Evolutionary conservation across 2,888 invertebrate species (phyloP), one percentile per base, ranked within the genome.

Genomic region (Lasius platythorax): DNA sequence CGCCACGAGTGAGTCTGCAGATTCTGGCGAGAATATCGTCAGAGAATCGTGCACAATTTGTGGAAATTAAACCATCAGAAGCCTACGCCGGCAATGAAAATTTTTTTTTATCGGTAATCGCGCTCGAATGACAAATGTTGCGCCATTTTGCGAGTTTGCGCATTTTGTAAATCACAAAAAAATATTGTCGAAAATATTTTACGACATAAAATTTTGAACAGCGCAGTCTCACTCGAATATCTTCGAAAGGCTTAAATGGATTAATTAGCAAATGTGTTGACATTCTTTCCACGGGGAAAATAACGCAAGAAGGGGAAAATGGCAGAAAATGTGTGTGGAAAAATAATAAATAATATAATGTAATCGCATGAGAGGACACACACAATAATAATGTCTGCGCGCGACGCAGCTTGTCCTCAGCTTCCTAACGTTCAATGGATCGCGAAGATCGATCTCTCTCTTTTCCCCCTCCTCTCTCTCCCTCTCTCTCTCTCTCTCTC

Each of bases 1-100:
- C 63, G 33, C 18, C 75, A 4, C 91, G 93, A 94, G 94, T 94
- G 94, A 91, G 91, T 93, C 93, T 94, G 93, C 91, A 93, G 93
- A 95, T 92, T 93, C 87, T 91, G 93, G 94, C 93, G 66, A 30
- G 33, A 50, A 28, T 50, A 63, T 67, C 64, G 4, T 50, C 9
- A 23, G 5, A 43, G n/a, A 68, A 3, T 67, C 23, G 18, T 6
- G 6, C 43, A 18, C 15, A 30, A 50, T 66, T 43, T 30, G 56
- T 11, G 8, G 37, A 58, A 56, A 56, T 76, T 56, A 46, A 75
- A n/a, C 75, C 63, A 64, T 64, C 5, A 23, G 23, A 64, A 75
- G n/a, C 33, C 33, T 15, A 23, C 6, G 8, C 23, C 18, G 8
- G 5, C 37, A 5, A 23, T 15, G n/a, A 2, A n/a, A 30, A 40